Evolutionary conservation across 2,888 invertebrate genomes (phyloP), one percentile per base, ranked within the genome.

Genomic region (Phengaris arion): DNA sequence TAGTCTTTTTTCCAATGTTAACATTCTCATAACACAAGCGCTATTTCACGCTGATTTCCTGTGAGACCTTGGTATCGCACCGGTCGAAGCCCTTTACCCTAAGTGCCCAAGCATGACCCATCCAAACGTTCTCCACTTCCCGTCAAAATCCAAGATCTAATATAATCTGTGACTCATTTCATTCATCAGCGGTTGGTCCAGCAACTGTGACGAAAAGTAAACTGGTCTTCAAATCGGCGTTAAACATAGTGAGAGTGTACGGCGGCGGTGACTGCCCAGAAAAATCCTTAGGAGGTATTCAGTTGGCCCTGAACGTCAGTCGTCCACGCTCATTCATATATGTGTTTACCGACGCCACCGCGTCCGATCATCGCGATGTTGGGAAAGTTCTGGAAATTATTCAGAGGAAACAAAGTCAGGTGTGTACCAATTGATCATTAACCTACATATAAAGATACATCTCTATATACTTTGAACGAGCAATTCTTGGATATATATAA

Each of bases 191-290:
- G 78, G 92, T 96, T 64, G 96, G 96, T 0, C 96, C 96, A 75
- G 94, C 94, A 2, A 94, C 95, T 10, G 95, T 95, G 0, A 96
- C 96, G 0, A 91, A 91, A n/a, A 92, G 95, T 81, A 94, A 95
- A n/a, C 86, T 90, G n/a, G 89, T 93, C 12, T 95, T 96, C 83
- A 93, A 95, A 79, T 81, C 90, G 13, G 94, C 94, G 8, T 83
- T 96, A 51, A 90, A 94, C 76, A 88, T 92, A 64, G 91, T 96
- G 5, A 87, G 88, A 46, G 95, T 96, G 3, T 93, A 94, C 78
- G 96, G 96, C 0, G 96, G 97, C 0, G 96, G 96, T 0, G 96
- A 96, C 84, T 97, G 97, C 82, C 96, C 96, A 0, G 97, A 97
- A 88, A 96, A 94, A 92, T 94, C 96, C 0, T 85, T 96, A 7